These are phyloP conservation scores for Pontoporia blainvillei DNA, from an alignment of 2,113 vertebrate species.

Conservation along the genomic window DNA sequence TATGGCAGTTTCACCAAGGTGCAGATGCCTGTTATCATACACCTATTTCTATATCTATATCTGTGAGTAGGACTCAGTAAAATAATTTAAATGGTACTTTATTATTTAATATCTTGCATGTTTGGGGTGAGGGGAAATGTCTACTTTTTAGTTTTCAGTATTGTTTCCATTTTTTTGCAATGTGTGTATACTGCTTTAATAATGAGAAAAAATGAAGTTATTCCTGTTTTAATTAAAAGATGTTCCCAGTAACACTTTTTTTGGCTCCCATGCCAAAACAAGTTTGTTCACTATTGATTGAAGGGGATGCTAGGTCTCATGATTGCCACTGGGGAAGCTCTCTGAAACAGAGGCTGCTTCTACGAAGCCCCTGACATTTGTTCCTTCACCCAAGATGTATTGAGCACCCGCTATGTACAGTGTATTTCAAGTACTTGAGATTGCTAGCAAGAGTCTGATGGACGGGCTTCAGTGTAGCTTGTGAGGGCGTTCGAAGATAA, in stretches of 20 bases:
- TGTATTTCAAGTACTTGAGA: background rate
- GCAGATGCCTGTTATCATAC: background rate
- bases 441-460: background rate
- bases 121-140: background rate
- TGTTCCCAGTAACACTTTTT: background rate
- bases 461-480: background rate
- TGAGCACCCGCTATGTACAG: background rate
- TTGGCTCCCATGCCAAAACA: background rate
- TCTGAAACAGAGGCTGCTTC: background rate
- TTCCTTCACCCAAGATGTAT: background rate
- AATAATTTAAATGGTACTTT: background rate
- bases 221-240: conserved; percentile 17
- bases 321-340: background rate
- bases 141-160: background rate
- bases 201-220: background rate
- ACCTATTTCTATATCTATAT: background rate
- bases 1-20: background rate
- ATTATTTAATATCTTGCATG: background rate
- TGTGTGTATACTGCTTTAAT: background rate
- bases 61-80: background rate
- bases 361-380: background rate
- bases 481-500: background rate
- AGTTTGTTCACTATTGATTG: background rate
- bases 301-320: background rate
- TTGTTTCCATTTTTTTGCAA: background rate